A percentile compares a stretch with the other conserved stretches of the same genome.
Evolutionary conservation across 2,113 vertebrate genomes (phyloP).

Genomic region (Gymnorhina tibicen): DNA sequence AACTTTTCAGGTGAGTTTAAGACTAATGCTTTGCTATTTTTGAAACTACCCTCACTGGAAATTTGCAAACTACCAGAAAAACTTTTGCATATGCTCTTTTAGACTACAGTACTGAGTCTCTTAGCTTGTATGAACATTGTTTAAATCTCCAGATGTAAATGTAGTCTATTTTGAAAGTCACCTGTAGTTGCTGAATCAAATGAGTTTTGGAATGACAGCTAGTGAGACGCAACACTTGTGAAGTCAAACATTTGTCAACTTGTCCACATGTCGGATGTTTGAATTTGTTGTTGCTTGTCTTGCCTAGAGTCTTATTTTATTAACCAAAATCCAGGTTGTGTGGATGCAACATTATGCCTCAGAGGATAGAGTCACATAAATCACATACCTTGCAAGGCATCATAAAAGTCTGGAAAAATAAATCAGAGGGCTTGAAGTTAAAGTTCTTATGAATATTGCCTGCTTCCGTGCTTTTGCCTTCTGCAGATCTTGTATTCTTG

Average conservation of each 20-base stretch:
- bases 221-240: neutral
- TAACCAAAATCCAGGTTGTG: neutral
- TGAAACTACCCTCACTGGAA: neutral
- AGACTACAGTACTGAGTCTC: neutral
- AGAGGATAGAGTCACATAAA: neutral
- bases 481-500: neutral
- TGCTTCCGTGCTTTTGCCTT: neutral
- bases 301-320: slow-evolving; percentile 30
- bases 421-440: neutral
- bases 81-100: neutral
- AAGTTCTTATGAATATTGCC: neutral
- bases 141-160: neutral
- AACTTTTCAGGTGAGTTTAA: neutral
- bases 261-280: slow-evolving; percentile 6
- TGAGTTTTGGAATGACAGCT: neutral
- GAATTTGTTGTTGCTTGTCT: slow-evolving; percentile 5
- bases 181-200: neutral
- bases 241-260: slow-evolving; percentile 37
- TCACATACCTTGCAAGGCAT: neutral
- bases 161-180: neutral
- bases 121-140: neutral
- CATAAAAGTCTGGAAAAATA: neutral
- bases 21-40: neutral
- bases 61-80: neutral
- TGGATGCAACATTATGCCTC: neutral